phyloP scores from a whole-genome alignment of 2,797 vertebrate genomes.

The Karalla daura region DNA sequence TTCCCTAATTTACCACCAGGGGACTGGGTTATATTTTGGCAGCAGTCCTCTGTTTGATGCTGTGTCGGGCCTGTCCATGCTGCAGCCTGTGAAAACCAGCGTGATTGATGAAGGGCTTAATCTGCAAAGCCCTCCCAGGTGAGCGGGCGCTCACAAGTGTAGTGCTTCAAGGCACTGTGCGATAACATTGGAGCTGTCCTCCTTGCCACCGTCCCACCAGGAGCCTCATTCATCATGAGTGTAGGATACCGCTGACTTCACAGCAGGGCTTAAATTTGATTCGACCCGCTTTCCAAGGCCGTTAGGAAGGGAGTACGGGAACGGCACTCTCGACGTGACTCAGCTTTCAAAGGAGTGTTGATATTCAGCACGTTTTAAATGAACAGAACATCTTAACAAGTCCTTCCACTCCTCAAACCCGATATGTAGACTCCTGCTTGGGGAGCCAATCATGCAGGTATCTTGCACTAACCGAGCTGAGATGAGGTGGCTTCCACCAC shows the following conservation, averaged over 20 bases:
- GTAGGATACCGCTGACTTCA: constrained; percentile 50
- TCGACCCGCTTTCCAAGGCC: constrained; percentile 19
- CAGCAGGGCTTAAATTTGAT: constrained; percentile 41
- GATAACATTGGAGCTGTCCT: constrained; percentile 77
- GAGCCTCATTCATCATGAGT: constrained; percentile 76
- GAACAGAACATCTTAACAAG: not conserved
- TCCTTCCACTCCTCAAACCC: not conserved
- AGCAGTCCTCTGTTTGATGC: constrained; percentile 47
- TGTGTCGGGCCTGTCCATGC: constrained; percentile 50
- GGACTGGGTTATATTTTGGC: constrained; percentile 25
- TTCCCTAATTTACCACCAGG: not conserved
- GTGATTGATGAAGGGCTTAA: constrained; percentile 76
- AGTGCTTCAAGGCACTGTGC: constrained; percentile 67
- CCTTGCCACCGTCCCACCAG: constrained; percentile 69
- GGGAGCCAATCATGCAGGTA: not conserved
- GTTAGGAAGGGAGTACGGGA: constrained; percentile 39
- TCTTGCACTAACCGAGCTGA: constrained; percentile 7
- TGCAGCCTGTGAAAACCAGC: constrained; percentile 48
- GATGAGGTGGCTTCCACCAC: constrained; percentile 34
- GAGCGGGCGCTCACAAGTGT: constrained; percentile 60
- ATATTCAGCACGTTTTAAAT: not conserved
- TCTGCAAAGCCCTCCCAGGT: constrained; percentile 62
- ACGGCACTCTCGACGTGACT: constrained; percentile 34
- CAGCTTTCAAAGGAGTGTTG: constrained; percentile 32
- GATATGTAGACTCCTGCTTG: not conserved